phyloP scores from a whole-genome alignment of 2,113 vertebrate species.

The Hoplias malabaricus region DNA sequence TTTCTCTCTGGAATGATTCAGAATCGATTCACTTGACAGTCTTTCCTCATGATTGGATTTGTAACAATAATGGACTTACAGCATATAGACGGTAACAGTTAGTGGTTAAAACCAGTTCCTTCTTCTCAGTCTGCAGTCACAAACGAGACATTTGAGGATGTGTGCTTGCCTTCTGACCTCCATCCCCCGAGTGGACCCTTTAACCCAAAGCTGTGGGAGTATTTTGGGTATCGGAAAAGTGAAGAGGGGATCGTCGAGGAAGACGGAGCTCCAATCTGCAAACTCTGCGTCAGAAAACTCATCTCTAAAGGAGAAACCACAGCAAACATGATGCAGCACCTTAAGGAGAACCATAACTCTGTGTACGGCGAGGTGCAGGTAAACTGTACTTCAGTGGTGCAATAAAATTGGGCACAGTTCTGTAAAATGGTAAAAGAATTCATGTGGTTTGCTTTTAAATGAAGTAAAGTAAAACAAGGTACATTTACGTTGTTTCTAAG shows the following conservation, averaged over 20 bases:
- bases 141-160: conserved; percentile 31
- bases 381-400: too few species aligned
- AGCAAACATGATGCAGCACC: conserved; percentile 36
- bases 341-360: conserved; percentile 28
- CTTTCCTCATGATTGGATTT: too few species aligned
- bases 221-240: conserved; percentile 28
- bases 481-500: neutral
- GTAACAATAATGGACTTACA: too few species aligned
- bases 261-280: conserved; percentile 36
- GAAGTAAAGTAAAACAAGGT: too few species aligned
- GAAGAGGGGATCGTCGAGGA: neutral
- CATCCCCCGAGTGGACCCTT: conserved; percentile 7
- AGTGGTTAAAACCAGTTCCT: neutral
- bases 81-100: too few species aligned
- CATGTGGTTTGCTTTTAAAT: too few species aligned
- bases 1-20: too few species aligned
- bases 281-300: conserved; percentile 31
- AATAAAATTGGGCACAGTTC: too few species aligned
- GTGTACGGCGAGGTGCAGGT: conserved; percentile 26
- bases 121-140: conserved; percentile 28
- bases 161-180: conserved; percentile 2
- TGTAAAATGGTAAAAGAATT: too few species aligned
- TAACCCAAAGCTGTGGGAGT: conserved; percentile 35
- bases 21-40: too few species aligned
- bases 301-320: conserved; percentile 31